Evolutionary conservation across 2,113 vertebrate species (phyloP).

Genomic region (Petromus typicus): DNA sequence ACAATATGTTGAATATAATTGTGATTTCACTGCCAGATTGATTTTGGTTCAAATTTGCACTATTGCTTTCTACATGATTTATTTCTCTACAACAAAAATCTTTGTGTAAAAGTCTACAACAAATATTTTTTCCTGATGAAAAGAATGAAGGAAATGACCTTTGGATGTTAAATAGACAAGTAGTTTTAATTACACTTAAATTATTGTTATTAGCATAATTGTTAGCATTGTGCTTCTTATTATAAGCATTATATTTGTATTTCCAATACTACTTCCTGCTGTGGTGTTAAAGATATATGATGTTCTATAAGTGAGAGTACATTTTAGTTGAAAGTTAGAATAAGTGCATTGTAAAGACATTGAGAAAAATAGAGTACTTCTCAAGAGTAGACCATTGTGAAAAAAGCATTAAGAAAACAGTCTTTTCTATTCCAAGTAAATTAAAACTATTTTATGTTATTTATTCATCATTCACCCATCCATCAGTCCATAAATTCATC

Average conservation of each 20-base stretch:
- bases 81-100: no score
- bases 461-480: neutral
- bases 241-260: neutral
- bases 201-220: neutral
- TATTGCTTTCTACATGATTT: neutral
- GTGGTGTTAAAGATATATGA: neutral
- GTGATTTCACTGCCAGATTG: neutral
- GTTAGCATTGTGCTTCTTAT: neutral
- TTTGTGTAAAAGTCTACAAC: neutral
- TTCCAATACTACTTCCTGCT: neutral
- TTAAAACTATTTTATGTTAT: neutral
- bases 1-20: neutral
- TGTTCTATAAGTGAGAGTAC: neutral
- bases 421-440: neutral
- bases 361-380: neutral
- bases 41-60: conserved; percentile 11
- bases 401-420: neutral
- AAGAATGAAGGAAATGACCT: neutral
- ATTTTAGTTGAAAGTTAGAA: neutral
- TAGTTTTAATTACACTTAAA: neutral
- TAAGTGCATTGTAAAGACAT: neutral
- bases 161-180: neutral
- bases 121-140: neutral
- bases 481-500: neutral
- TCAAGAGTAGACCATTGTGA: neutral